Evolutionary conservation across 2,113 vertebrate genomes (phyloP).

Genomic region (Rhinogobius similis): DNA sequence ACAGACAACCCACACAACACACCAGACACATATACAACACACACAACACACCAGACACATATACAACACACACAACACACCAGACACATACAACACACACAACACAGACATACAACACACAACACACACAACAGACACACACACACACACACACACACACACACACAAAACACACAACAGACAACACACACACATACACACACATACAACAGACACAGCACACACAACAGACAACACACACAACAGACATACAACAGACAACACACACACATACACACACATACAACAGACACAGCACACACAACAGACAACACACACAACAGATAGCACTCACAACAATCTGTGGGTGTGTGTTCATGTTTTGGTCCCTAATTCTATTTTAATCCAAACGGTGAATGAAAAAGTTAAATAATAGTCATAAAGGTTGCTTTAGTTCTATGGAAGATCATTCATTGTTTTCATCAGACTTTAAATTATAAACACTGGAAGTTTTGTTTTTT

Average conservation of each 20-base stretch:
- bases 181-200: too few relatives aligned
- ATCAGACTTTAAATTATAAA: too few relatives aligned
- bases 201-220: conserved; percentile 4
- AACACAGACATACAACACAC: conserved; percentile 31
- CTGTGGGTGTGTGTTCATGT: too few relatives aligned
- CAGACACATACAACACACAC: conserved; percentile 30
- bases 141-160: too few relatives aligned
- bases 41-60: conserved; percentile 30
- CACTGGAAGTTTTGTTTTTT: too few relatives aligned
- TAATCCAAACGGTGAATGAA: too few relatives aligned
- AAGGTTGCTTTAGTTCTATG: too few relatives aligned
- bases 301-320: conserved; percentile 24
- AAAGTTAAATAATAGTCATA: too few relatives aligned
- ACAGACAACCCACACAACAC: conserved; percentile 4
- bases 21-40: conserved; percentile 26
- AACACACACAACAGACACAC: too few relatives aligned
- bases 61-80: conserved; percentile 34
- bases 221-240: conserved; percentile 29
- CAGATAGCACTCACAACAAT: conserved; percentile 3
- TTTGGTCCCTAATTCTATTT: too few relatives aligned
- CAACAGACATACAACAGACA: conserved; percentile 31
- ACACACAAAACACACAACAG: conserved; percentile 25
- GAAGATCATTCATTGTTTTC: too few relatives aligned
- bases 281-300: conserved; percentile 11
- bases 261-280: too few relatives aligned